phyloP scores from a whole-genome alignment of 1,140 invertebrate genomes.

The Ostrea denselamellosa region DNA sequence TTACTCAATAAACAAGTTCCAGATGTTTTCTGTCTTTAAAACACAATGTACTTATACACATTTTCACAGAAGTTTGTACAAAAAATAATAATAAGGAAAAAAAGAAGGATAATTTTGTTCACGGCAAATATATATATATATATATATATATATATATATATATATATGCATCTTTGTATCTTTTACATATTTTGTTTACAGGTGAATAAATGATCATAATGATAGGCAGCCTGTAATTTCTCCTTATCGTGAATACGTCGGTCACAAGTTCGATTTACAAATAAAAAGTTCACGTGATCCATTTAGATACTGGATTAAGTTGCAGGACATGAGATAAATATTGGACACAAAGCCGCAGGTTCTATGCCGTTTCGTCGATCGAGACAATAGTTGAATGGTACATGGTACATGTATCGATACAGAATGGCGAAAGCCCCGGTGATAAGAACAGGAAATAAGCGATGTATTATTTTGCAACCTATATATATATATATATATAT shows the following conservation, averaged over 20 bases:
- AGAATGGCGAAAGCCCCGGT: too few species aligned
- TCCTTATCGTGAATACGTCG: neutral
- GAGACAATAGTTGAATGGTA: too few species aligned
- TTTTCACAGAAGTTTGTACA: neutral
- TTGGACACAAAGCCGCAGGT: too few species aligned
- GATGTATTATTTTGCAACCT: too few species aligned
- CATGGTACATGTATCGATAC: too few species aligned
- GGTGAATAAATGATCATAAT: neutral
- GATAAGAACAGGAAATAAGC: too few species aligned
- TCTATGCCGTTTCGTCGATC: too few species aligned
- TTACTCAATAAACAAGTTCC: neutral
- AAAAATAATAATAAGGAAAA: neutral
- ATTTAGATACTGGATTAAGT: neutral
- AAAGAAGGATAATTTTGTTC: neutral
- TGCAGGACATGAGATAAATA: too few species aligned
- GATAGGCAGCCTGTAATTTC: neutral
- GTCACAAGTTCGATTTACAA: conserved; percentile 22
- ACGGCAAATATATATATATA: neutral
- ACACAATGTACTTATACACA: too few species aligned
- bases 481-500: too few species aligned
- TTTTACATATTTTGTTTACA: neutral
- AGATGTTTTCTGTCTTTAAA: neutral
- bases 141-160: too few species aligned
- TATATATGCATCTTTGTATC: too few species aligned
- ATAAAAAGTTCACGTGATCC: conserved; percentile 26